Base-by-base conservation (phyloP, 2,113 vertebrate genomes). In the Melanerpes formicivorus region DNA sequence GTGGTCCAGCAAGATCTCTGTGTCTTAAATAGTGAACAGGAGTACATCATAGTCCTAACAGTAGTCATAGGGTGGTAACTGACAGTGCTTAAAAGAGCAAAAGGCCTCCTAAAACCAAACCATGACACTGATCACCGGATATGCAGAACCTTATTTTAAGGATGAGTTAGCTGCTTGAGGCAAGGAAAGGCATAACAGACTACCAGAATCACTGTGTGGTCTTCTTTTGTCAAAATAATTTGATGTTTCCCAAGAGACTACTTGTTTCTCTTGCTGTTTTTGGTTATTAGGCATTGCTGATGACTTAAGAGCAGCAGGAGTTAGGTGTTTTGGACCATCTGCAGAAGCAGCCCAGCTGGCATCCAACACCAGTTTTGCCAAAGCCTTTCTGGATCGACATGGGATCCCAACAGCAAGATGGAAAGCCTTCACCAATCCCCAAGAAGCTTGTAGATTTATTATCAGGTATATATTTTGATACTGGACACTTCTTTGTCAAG, bases 351-450 rank as follows among this genome's bases (percentile, higher is more conserved):
- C 98, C 14, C 98, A 98, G 96, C 72, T 99, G 87, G 98, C 98
- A 92, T 97, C 98, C 82, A 97, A 97, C 73, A 98, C 98, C 94
- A 98, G 97, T 84, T 98, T 98, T 52, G 97, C 98, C 84, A 99
- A 97, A 95, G 97, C 98, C 76, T 99, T 99, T 95, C 98, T 99
- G 98, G 97, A 98, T 37, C 97, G 98, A 0, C 98, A 98, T 46
- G 91, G 97, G 34, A 98, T 99, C 65, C 98, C 98, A 70, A 98
- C 98, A 1, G 98, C 98, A 1, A 98, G 98, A 22, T 99, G 98
- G 97, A 96, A 95, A 94, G 97, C 98, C 87, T 99, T 99, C 96
- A 98, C 96, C 3, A 95, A 93, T 91, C 90, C 98, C 0, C 90
- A 98, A 88, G 97, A 98, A 60, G 98, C 98, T 81, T 99, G 98